phyloP scores from a whole-genome alignment of 2,113 vertebrate species.

The Colinus virginianus region DNA sequence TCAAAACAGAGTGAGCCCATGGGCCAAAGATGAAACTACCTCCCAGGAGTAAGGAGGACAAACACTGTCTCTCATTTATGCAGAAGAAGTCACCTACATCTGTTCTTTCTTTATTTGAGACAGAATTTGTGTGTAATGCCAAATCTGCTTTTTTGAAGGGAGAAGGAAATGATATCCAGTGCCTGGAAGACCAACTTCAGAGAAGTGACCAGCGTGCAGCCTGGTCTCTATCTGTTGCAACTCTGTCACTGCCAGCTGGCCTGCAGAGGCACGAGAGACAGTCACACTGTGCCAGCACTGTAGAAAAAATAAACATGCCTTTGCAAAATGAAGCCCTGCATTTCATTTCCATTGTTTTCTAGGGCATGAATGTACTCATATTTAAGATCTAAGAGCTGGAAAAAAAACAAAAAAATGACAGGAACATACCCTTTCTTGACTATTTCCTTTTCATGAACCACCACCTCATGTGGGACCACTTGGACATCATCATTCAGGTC shows the following conservation, averaged over 20 bases:
- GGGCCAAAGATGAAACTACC: not conserved
- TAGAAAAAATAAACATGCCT: not conserved
- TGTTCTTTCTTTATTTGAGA: not conserved
- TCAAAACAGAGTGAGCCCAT: not conserved
- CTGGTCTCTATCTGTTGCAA: not conserved
- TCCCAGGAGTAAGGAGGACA: not conserved
- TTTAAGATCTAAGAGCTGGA: not conserved
- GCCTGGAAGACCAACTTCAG: not conserved
- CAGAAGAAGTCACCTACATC: not conserved
- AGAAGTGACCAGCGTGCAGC: not conserved
- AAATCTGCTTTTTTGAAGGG: not conserved
- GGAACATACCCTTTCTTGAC: not conserved
- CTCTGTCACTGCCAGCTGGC: not conserved
- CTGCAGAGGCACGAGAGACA: accelerated
- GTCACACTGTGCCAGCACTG: accelerated
- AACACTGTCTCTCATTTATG: not conserved
- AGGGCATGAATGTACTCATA: not conserved
- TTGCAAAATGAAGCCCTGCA: not conserved
- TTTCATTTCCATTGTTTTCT: not conserved
- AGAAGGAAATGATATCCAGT: not conserved
- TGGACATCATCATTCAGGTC: not conserved
- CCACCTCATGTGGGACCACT: not conserved
- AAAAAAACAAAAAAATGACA: not conserved
- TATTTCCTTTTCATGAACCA: not conserved
- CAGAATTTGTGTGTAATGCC: not conserved